Conservation (phyloP, 1,140 invertebrate species). For the Euura saliciscinereae region DNA sequence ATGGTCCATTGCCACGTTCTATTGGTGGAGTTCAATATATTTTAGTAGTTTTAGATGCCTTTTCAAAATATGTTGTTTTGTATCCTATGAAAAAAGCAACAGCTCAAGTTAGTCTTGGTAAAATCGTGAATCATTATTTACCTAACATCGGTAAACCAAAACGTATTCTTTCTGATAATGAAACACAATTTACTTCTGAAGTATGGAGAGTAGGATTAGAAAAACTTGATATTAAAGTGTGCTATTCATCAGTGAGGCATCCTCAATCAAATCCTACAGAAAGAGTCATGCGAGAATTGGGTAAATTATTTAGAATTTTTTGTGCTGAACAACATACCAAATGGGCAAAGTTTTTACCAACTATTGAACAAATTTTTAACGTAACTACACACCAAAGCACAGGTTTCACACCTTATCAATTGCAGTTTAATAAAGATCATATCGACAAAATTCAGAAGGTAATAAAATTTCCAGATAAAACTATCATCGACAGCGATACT, state of each 20-base stretch:
- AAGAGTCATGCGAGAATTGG: conserved; percentile 24
- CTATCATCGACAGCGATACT: not conserved
- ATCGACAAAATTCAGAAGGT: not conserved
- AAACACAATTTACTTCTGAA: conserved; percentile 21
- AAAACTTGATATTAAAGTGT: not conserved
- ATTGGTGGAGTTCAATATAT: not conserved
- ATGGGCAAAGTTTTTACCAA: conserved; percentile 21
- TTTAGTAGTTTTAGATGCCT: too few species aligned
- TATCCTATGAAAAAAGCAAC: too few species aligned
- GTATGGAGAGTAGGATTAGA: conserved; percentile 21
- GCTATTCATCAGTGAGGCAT: too few species aligned
- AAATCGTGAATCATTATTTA: conserved; percentile 23
- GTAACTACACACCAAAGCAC: conserved; percentile 24
- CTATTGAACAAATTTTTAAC: conserved; percentile 20
- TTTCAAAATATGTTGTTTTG: too few species aligned
- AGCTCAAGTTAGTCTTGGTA: conserved; percentile 13
- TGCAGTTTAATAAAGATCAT: conserved; percentile 23
- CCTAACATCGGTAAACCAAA: conserved; percentile 19
- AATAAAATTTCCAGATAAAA: not conserved
- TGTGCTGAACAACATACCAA: conserved; percentile 19
- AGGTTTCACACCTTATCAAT: conserved; percentile 22
- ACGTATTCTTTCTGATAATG: not conserved
- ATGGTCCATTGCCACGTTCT: conserved; percentile 28
- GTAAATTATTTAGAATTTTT: conserved; percentile 22
- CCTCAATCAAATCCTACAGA: not conserved